phyloP scores from a whole-genome alignment of 2,113 vertebrate genomes.

The Equus quagga region DNA sequence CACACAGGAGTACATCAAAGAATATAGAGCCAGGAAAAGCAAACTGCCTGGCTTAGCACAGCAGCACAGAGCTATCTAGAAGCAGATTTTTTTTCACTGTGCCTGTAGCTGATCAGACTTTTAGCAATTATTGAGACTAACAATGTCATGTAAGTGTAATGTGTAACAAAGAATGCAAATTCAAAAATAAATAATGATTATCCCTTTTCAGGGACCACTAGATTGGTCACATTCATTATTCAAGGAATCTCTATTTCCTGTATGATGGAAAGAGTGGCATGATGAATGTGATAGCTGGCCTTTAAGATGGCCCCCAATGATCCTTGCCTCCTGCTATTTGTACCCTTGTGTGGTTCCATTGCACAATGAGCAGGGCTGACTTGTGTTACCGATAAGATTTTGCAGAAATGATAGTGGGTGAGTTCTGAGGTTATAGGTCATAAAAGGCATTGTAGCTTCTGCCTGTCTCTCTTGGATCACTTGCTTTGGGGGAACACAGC shows the following conservation, averaged over 20 bases:
- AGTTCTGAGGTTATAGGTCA: not conserved
- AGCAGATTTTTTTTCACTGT: not conserved
- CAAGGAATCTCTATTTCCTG: not conserved
- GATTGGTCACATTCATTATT: not conserved
- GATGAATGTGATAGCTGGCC: not conserved
- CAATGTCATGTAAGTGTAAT: not conserved
- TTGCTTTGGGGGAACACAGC: not conserved
- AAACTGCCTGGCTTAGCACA: not conserved
- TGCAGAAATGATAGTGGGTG: not conserved
- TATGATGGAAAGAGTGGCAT: not conserved
- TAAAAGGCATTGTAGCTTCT: slow-evolving; percentile 12
- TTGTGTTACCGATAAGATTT: not conserved
- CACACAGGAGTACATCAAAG: not conserved
- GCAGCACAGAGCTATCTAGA: not conserved
- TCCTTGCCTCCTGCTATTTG: not conserved
- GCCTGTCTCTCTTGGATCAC: not conserved
- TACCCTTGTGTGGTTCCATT: not conserved
- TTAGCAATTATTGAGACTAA: not conserved
- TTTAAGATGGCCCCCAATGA: not conserved
- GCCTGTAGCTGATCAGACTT: not conserved
- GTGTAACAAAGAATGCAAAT: not conserved
- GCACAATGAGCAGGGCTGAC: not conserved
- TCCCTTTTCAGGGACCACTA: not conserved
- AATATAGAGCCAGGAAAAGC: not conserved
- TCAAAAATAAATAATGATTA: not conserved